Conservation (phyloP, 2,113 vertebrate species). For the Callocephalon fimbriatum region DNA sequence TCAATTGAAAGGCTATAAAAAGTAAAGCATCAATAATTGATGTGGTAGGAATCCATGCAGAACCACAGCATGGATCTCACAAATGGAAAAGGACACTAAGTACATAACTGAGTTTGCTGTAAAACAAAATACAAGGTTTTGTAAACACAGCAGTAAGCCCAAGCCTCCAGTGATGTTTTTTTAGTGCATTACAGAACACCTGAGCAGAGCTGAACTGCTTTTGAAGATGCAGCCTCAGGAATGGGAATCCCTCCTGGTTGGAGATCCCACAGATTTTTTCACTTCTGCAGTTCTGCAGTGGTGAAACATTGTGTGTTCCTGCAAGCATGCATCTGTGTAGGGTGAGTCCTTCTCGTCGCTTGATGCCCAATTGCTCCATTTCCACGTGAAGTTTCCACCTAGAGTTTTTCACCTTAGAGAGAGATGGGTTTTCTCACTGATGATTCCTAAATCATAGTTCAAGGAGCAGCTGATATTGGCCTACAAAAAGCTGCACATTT, state of each 20-base stretch:
- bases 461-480: not conserved
- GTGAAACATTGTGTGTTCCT: not conserved
- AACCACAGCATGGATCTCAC: not conserved
- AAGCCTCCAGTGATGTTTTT: not conserved
- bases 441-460: not conserved
- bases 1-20: not conserved
- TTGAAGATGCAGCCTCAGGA: not conserved
- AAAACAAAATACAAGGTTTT: not conserved
- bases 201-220: not conserved
- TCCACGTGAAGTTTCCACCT: not conserved
- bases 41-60: not conserved
- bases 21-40: not conserved
- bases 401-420: not conserved
- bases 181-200: not conserved
- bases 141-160: not conserved
- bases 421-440: not conserved
- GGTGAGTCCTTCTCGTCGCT: not conserved
- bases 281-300: too few species aligned
- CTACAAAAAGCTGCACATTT: rapidly evolving
- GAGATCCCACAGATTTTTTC: not conserved
- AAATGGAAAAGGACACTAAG: not conserved
- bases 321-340: rapidly evolving
- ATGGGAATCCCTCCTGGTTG: not conserved
- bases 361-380: rapidly evolving
- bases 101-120: not conserved